Evolutionary conservation across 2,888 invertebrate genomes (phyloP).

Genomic region (Tribolium freemani): DNA sequence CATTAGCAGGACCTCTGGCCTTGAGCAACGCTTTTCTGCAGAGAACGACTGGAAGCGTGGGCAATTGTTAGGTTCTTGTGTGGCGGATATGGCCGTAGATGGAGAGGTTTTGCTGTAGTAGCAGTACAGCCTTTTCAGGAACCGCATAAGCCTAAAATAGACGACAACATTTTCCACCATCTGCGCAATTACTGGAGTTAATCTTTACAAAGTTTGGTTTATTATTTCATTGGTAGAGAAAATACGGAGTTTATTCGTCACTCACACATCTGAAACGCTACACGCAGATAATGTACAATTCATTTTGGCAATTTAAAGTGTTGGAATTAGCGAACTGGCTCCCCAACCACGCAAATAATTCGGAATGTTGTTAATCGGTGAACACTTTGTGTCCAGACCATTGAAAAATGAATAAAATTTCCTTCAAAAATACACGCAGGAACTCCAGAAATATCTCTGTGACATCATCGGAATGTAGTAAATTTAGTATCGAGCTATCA

Average conservation of each 20-base stretch:
- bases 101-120: not conserved
- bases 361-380: too few relatives aligned
- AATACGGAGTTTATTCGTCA: too few relatives aligned
- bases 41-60: constrained; percentile 24
- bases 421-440: constrained; percentile 20
- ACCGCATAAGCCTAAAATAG: not conserved
- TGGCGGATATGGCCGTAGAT: constrained; percentile 1
- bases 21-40: constrained; percentile 42
- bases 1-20: constrained; percentile 57
- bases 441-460: constrained; percentile 26
- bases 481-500: constrained; percentile 12
- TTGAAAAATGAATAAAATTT: constrained; percentile 13
- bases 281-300: too few relatives aligned
- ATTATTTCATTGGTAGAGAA: not conserved
- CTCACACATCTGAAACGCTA: too few relatives aligned
- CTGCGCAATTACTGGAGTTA: too few relatives aligned
- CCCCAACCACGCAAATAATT: too few relatives aligned
- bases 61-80: not conserved
- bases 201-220: not conserved
- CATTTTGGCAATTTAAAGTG: too few relatives aligned
- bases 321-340: too few relatives aligned
- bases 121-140: constrained; percentile 12
- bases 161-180: not conserved
- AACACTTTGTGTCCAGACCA: not conserved
- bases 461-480: constrained; percentile 25